These are phyloP conservation scores for Trichogramma pretiosum DNA, from an alignment of 1,140 invertebrate species.

Conservation along the genomic window DNA sequence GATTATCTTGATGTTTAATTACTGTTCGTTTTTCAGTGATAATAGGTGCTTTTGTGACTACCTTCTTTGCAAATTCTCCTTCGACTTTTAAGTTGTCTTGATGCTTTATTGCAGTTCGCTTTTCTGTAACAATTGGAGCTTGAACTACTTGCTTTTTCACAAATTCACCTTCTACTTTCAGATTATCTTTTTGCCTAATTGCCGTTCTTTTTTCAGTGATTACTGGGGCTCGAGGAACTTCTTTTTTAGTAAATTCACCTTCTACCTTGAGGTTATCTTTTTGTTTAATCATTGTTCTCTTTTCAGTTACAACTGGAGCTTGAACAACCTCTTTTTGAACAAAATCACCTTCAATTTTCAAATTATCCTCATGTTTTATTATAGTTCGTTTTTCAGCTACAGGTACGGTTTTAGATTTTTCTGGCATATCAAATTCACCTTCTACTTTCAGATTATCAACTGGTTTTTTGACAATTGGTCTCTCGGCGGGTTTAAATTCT, in stretches of 20 bases:
- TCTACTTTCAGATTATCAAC: constrained; percentile 51
- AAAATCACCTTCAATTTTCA: constrained; percentile 44
- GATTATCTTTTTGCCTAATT: constrained; percentile 42
- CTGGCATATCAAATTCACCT: constrained; percentile 42
- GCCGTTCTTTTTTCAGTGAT: constrained; percentile 33
- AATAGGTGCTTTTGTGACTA: constrained; percentile 44
- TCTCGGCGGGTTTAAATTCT: constrained; percentile 33
- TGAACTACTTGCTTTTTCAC: constrained; percentile 38
- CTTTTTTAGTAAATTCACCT: constrained; percentile 22
- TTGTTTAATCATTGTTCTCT: constrained; percentile 40
- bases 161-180: constrained; percentile 61
- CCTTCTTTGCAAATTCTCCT: constrained; percentile 46
- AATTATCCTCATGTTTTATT: constrained; percentile 35
- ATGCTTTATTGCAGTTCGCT: constrained; percentile 39
- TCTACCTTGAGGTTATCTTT: constrained; percentile 52
- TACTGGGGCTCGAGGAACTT: constrained; percentile 31
- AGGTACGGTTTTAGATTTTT: constrained; percentile 43
- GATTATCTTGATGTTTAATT: constrained; percentile 46
- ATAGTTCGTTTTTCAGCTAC: constrained; percentile 36
- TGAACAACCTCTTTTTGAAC: constrained; percentile 28
- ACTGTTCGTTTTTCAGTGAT: constrained; percentile 39
- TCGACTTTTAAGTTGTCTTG: constrained; percentile 47
- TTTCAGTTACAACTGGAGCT: constrained; percentile 10
- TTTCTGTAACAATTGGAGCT: constrained; percentile 36
- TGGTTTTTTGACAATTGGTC: constrained; percentile 40